Conservation (phyloP, 2,888 invertebrate species). For the Psylliodes chrysocephalus region DNA sequence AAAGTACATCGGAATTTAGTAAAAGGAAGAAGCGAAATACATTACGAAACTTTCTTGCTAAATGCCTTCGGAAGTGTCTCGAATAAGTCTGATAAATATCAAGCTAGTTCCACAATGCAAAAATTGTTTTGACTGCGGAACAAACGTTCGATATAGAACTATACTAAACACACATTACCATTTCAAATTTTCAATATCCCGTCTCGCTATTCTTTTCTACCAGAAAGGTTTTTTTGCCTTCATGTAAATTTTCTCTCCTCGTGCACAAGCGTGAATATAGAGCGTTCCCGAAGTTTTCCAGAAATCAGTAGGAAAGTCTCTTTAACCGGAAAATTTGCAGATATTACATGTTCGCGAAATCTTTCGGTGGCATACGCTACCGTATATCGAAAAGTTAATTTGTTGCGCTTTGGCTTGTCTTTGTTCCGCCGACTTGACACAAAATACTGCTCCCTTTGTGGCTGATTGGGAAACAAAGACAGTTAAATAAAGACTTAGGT, state of each 20-base stretch:
- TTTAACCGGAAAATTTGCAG: slow-evolving; percentile 15
- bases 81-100: too few relatives aligned
- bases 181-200: slow-evolving; percentile 24
- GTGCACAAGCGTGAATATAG: slow-evolving; percentile 7
- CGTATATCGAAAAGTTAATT: slow-evolving; percentile 14
- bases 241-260: slow-evolving; percentile 9
- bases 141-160: background rate
- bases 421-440: slow-evolving; percentile 4
- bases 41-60: too few relatives aligned
- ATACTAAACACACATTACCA: slow-evolving; percentile 16
- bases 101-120: background rate
- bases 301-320: slow-evolving; percentile 10
- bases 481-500: background rate
- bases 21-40: too few relatives aligned
- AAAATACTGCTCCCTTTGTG: slow-evolving; percentile 10
- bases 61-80: too few relatives aligned
- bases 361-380: background rate
- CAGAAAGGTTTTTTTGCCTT: slow-evolving; percentile 6
- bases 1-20: too few relatives aligned
- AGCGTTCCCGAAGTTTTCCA: slow-evolving; percentile 3
- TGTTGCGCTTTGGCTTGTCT: slow-evolving; percentile 6
- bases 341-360: slow-evolving; percentile 10
- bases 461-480: slow-evolving; percentile 9
- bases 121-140: background rate
- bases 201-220: slow-evolving; percentile 9